Evolutionary conservation across 2,888 invertebrate genomes (phyloP).

Genomic region (Saturnia japonica): DNA sequence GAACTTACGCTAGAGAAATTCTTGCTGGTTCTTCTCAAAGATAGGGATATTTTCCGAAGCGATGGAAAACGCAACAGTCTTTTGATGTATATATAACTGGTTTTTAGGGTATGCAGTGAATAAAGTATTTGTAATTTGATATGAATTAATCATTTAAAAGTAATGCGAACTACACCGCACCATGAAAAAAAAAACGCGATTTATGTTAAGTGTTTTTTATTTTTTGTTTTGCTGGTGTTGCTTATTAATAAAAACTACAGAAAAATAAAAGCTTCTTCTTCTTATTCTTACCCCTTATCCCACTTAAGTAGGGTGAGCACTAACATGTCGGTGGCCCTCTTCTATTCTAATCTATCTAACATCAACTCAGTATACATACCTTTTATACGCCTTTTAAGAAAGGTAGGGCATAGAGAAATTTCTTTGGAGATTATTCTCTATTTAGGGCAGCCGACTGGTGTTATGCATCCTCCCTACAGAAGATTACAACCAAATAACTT

Average conservation of each 20-base stretch:
- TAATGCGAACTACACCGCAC: not conserved
- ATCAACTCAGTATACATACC: no score
- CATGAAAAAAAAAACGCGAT: not conserved
- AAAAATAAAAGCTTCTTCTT: no score
- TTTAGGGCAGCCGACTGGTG: no score
- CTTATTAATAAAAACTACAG: not conserved
- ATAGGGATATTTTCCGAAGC: not conserved
- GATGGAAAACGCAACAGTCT: not conserved
- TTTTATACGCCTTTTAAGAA: no score
- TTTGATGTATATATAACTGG: not conserved
- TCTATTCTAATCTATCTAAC: no score
- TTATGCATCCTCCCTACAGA: no score
- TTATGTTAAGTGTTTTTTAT: not conserved
- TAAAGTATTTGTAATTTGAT: not conserved
- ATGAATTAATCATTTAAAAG: not conserved
- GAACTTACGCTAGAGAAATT: not conserved
- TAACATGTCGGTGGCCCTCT: no score
- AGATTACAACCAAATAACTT: no score
- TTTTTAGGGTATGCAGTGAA: not conserved
- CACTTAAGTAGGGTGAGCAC: no score
- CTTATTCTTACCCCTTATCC: no score
- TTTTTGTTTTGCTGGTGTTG: not conserved
- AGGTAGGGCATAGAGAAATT: no score
- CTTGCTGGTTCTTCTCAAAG: not conserved
- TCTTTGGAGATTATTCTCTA: no score